phyloP scores from a whole-genome alignment of 2,113 vertebrate species.

The Butorides virescens region DNA sequence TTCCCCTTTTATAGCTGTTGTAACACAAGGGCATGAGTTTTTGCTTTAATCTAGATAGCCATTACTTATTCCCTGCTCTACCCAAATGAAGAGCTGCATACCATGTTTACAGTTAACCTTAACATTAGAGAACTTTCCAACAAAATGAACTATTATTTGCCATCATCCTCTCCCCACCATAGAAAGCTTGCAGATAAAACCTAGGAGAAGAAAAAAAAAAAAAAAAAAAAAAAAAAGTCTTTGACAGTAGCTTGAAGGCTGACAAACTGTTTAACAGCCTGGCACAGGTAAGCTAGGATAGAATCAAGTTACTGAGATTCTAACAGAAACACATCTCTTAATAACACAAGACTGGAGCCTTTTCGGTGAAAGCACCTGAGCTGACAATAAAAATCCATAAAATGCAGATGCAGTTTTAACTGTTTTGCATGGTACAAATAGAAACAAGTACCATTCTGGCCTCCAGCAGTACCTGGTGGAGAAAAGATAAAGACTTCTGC shows the following conservation, averaged over 20 bases:
- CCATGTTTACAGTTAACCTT: accelerated
- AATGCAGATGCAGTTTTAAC: background rate
- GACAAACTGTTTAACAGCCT: background rate
- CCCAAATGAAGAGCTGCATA: background rate
- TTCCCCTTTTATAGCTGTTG: background rate
- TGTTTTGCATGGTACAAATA: background rate
- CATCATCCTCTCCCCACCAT: background rate
- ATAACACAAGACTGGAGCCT: background rate
- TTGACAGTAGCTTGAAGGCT: background rate
- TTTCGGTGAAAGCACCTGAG: background rate
- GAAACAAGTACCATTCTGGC: background rate
- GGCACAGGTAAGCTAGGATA: background rate
- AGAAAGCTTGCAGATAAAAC: background rate
- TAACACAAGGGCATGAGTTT: background rate
- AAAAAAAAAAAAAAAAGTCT: background rate
- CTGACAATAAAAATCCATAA: background rate
- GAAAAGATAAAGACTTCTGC: background rate
- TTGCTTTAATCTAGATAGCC: background rate
- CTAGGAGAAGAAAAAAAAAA: background rate
- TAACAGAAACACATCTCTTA: background rate
- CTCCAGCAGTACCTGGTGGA: background rate
- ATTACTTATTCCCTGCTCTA: background rate
- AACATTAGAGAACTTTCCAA: background rate
- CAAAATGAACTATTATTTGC: background rate
- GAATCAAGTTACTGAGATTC: background rate